Conservation (phyloP, 2,888 invertebrate species). For the Elysia crispata region DNA sequence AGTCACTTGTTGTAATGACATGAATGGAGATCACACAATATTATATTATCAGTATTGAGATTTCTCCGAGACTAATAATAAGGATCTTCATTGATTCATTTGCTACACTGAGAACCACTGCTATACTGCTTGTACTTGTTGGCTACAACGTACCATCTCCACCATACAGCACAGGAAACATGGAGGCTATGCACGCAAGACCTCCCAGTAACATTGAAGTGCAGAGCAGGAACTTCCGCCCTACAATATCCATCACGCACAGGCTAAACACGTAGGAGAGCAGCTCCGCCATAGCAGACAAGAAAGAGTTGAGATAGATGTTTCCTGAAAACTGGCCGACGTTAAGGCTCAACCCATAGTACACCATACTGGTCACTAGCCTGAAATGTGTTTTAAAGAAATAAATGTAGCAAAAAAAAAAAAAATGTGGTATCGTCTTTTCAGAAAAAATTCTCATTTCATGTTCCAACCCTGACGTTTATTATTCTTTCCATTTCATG, state of each 20-base stretch:
- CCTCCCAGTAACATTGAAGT: slow-evolving; percentile 62
- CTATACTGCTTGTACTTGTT: too few species aligned
- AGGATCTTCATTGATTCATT: too few species aligned
- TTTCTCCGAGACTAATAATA: too few species aligned
- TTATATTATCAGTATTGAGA: too few species aligned
- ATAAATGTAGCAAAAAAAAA: too few species aligned
- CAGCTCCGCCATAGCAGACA: slow-evolving; percentile 66
- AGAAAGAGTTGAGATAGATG: slow-evolving; percentile 67
- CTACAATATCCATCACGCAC: slow-evolving; percentile 61
- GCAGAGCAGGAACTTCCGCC: slow-evolving; percentile 62
- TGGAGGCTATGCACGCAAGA: slow-evolving; percentile 81
- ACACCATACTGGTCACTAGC: slow-evolving; percentile 68
- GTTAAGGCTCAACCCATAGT: slow-evolving; percentile 67
- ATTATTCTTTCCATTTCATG: too few species aligned
- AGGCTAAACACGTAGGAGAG: slow-evolving; percentile 63
- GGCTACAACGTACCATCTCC: slow-evolving; percentile 54
- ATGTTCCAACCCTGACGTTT: too few species aligned
- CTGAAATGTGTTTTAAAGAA: slow-evolving; percentile 47
- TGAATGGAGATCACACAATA: not conserved
- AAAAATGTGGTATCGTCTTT: too few species aligned
- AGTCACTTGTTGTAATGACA: not conserved
- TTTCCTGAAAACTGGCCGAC: slow-evolving; percentile 66
- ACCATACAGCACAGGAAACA: slow-evolving; percentile 74
- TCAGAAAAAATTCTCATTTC: too few species aligned
- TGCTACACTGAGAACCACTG: too few species aligned